phyloP scores from a whole-genome alignment of 2,113 vertebrate genomes.

The Erinaceus europaeus region DNA sequence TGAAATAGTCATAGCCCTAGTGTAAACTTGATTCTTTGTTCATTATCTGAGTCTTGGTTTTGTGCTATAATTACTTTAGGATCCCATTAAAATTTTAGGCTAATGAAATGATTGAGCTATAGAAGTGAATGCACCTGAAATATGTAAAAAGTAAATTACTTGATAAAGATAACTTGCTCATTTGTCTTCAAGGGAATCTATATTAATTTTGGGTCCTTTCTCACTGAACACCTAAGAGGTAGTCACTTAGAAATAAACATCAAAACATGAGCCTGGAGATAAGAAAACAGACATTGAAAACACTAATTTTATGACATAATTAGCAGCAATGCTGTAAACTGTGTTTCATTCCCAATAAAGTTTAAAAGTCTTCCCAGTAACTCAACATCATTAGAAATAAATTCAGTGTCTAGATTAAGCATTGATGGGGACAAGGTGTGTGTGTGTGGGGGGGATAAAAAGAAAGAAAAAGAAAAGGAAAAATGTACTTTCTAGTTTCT shows the following conservation, averaged over 20 bases:
- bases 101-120: slow-evolving; percentile 15
- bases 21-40: slow-evolving; percentile 53
- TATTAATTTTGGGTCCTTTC: slow-evolving; percentile 19
- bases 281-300: slow-evolving; percentile 48
- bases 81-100: slow-evolving; percentile 46
- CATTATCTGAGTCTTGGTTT: slow-evolving; percentile 54
- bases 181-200: not conserved
- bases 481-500: not conserved
- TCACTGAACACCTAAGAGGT: slow-evolving; percentile 21
- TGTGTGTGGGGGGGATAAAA: too few relatives aligned
- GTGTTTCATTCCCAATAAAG: not conserved
- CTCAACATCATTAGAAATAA: slow-evolving; percentile 43
- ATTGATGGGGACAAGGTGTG: not conserved
- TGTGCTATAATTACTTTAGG: slow-evolving; percentile 50
- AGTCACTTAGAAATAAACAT: slow-evolving; percentile 34
- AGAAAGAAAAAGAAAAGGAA: not conserved
- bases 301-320: slow-evolving; percentile 59
- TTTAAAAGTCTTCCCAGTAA: slow-evolving; percentile 42
- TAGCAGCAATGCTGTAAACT: slow-evolving; percentile 51
- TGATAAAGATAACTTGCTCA: slow-evolving; percentile 21
- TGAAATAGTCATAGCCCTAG: slow-evolving; percentile 22
- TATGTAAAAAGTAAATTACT: not conserved
- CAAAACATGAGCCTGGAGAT: slow-evolving; percentile 50
- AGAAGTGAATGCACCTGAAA: slow-evolving; percentile 26
- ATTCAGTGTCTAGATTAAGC: not conserved